Conservation (phyloP, 2,888 invertebrate genomes). For the Agonopterix arenella region DNA sequence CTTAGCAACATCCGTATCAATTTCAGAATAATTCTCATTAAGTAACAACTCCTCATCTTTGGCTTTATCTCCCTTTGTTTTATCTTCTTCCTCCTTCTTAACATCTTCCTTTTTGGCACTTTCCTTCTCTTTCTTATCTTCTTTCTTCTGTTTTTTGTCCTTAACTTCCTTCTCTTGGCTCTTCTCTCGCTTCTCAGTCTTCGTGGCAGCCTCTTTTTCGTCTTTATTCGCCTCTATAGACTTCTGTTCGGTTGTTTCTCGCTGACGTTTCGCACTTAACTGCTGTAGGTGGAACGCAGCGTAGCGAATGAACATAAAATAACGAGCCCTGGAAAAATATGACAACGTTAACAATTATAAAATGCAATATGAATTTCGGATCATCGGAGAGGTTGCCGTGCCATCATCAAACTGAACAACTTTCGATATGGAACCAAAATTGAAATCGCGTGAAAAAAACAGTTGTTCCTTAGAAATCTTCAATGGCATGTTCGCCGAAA, state of each 20-base stretch:
- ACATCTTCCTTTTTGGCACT: conserved; percentile 43
- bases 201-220: conserved; percentile 43
- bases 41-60: conserved; percentile 54
- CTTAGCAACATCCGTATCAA: conserved; percentile 91
- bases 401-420: too few species aligned
- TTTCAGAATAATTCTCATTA: conserved; percentile 68
- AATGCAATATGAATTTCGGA: neutral
- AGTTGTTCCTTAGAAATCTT: too few species aligned
- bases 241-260: conserved; percentile 51
- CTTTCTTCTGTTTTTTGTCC: conserved; percentile 52
- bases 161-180: conserved; percentile 43
- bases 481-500: too few species aligned
- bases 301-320: conserved; percentile 97
- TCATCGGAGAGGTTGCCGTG: too few species aligned
- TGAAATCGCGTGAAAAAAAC: too few species aligned
- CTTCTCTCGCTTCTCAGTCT: conserved; percentile 33
- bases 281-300: conserved; percentile 97
- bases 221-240: conserved; percentile 60
- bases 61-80: conserved; percentile 27
- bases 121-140: conserved; percentile 38
- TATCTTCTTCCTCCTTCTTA: conserved; percentile 20
- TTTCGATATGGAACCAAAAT: too few species aligned
- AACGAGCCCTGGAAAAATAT: conserved; percentile 78
- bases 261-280: conserved; percentile 83
- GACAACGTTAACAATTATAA: neutral